A percentile compares a stretch with the other conserved stretches of the same genome.
Evolutionary conservation across 2,113 vertebrate species (phyloP).

Genomic region (Ptyas mucosa): DNA sequence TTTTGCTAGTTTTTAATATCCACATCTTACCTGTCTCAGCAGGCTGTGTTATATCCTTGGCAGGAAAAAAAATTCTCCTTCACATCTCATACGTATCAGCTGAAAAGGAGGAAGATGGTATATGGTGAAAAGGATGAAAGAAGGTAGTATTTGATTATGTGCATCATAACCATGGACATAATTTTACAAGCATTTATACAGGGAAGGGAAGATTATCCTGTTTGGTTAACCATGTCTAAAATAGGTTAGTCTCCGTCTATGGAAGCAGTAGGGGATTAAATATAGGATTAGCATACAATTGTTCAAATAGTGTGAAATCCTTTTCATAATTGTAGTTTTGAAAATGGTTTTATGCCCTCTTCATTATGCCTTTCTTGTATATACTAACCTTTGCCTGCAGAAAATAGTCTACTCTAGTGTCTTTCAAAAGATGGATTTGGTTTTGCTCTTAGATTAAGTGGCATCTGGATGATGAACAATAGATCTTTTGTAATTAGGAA

Average conservation of each 20-base stretch:
- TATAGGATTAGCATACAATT: conserved; percentile 45
- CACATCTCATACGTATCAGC: neutral
- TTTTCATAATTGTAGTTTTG: conserved; percentile 34
- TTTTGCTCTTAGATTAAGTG: neutral
- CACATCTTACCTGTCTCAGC: conserved; percentile 8
- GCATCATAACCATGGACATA: neutral
- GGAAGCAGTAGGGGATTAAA: conserved; percentile 38
- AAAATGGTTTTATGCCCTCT: conserved; percentile 24
- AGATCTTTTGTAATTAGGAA: conserved; percentile 16
- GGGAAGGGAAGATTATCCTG: conserved; percentile 10
- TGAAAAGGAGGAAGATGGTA: neutral
- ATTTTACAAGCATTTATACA: conserved; percentile 1
- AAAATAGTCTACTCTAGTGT: neutral
- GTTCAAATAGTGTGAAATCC: conserved; percentile 40
- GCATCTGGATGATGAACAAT: conserved; percentile 32
- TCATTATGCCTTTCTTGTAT: conserved; percentile 7
- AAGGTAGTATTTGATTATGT: neutral
- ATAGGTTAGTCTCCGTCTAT: conserved; percentile 34
- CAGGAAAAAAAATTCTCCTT: neutral
- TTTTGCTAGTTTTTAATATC: conserved; percentile 10
- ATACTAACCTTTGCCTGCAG: conserved; percentile 7
- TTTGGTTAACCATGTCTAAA: conserved; percentile 39
- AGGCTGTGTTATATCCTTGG: neutral
- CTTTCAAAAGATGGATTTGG: conserved; percentile 3
- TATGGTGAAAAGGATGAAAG: neutral